Conservation (phyloP, 1,140 invertebrate species). For the Idris sp. region DNA sequence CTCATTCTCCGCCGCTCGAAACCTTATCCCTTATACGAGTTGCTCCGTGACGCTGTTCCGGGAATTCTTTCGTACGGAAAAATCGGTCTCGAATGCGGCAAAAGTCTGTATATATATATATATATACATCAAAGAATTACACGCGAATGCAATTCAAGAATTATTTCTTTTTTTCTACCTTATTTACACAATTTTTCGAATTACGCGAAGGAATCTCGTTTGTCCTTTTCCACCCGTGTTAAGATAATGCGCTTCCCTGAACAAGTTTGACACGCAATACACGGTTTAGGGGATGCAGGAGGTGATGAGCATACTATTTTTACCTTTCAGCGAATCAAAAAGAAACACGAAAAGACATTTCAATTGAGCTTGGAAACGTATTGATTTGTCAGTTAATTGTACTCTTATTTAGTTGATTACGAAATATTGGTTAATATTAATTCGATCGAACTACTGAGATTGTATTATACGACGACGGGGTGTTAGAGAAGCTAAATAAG, state of each 20-base stretch:
- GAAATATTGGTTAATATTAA: too few relatives aligned
- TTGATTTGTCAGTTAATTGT: too few relatives aligned
- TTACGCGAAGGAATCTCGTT: constrained; percentile 13
- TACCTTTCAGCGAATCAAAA: too few relatives aligned
- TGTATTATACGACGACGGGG: background rate
- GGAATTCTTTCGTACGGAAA: constrained; percentile 56
- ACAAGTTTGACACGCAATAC: constrained; percentile 26
- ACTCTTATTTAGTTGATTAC: too few relatives aligned
- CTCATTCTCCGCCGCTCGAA: constrained; percentile 29
- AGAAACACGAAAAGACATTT: too few relatives aligned
- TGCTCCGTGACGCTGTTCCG: constrained; percentile 47
- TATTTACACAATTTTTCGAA: constrained; percentile 29
- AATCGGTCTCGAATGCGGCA: constrained; percentile 37
- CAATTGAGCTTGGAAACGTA: too few relatives aligned
- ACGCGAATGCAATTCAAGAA: constrained; percentile 42
- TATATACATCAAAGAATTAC: constrained; percentile 34
- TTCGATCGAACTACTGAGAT: background rate
- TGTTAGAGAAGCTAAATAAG: constrained; percentile 47
- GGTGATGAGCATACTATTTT: too few relatives aligned
- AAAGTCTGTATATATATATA: too few relatives aligned
- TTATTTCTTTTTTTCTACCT: constrained; percentile 35
- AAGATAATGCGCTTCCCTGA: constrained; percentile 37
- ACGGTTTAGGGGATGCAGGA: constrained; percentile 18
- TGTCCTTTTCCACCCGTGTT: constrained; percentile 24
- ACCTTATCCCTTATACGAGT: constrained; percentile 59